Percentiles rank a stretch among this genome's conserved stretches.
Conservation (phyloP, 2,113 vertebrate species). For the Periophthalmodon schlosseri region DNA sequence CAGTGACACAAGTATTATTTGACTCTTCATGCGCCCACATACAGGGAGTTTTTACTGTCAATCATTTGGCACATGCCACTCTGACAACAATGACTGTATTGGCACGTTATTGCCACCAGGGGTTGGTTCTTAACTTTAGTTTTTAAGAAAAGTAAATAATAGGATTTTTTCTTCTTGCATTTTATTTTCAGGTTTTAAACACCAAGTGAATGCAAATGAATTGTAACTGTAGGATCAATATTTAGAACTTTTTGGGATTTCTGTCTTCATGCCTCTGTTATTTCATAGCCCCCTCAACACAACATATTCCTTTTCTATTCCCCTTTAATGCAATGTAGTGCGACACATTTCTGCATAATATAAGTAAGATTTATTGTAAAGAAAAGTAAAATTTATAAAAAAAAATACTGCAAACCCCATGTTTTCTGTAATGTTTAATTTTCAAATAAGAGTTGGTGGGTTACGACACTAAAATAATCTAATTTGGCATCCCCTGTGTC, state of each 20-base stretch:
- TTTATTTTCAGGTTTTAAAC: slow-evolving; percentile 36
- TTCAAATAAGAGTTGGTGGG: slow-evolving; percentile 29
- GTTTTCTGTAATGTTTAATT: slow-evolving; percentile 21
- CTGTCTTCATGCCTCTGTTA: neutral
- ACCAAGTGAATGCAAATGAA: slow-evolving; percentile 21
- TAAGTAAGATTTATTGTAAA: slow-evolving; percentile 29
- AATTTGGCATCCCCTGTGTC: no score
- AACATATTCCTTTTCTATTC: neutral
- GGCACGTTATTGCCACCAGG: slow-evolving; percentile 75
- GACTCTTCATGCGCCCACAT: neutral
- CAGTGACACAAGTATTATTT: neutral
- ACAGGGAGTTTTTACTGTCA: neutral
- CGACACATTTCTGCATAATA: slow-evolving; percentile 19
- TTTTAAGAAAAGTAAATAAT: slow-evolving; percentile 54
- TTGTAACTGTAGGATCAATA: neutral
- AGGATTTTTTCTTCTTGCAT: slow-evolving; percentile 36
- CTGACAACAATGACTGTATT: slow-evolving; percentile 51
- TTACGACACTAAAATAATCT: neutral
- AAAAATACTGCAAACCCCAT: slow-evolving; percentile 12
- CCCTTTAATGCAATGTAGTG: slow-evolving; percentile 17
- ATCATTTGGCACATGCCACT: neutral
- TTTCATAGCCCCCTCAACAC: neutral
- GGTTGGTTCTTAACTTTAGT: slow-evolving; percentile 87
- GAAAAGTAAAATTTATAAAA: slow-evolving; percentile 26
- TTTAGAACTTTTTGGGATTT: slow-evolving; percentile 13